Evolutionary conservation across 2,797 vertebrate species (phyloP).

Genomic region (Macropus fuliginosus): DNA sequence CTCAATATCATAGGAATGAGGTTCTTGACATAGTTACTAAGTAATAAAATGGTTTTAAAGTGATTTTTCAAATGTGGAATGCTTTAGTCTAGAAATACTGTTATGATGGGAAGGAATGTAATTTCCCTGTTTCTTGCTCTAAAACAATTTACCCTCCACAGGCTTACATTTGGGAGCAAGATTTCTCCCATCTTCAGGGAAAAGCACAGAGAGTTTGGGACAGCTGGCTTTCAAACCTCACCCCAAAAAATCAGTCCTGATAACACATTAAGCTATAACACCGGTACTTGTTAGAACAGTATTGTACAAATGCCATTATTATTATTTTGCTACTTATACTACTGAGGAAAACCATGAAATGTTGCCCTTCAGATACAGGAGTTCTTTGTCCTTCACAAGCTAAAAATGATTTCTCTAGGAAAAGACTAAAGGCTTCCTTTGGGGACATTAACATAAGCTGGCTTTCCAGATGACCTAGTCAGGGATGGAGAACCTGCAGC

Average conservation of each 20-base stretch:
- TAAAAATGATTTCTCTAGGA: background rate
- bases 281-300: background rate
- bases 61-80: constrained; percentile 54
- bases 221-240: background rate
- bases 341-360: background rate
- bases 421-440: background rate
- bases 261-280: background rate
- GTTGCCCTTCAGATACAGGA: background rate
- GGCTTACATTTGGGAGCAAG: background rate
- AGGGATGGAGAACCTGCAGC: no score
- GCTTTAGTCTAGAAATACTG: constrained; percentile 28
- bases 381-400: background rate
- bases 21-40: constrained; percentile 45
- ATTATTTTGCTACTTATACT: background rate
- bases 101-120: constrained; percentile 37
- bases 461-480: constrained; percentile 26
- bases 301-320: background rate
- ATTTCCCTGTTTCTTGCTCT: background rate
- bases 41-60: constrained; percentile 41
- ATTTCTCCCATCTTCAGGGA: background rate
- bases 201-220: background rate
- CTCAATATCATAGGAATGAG: constrained; percentile 47
- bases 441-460: background rate
- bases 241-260: background rate
- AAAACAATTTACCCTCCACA: background rate